Conservation (phyloP, 2,888 invertebrate species). For the Hirtodrosophila confusa region DNA sequence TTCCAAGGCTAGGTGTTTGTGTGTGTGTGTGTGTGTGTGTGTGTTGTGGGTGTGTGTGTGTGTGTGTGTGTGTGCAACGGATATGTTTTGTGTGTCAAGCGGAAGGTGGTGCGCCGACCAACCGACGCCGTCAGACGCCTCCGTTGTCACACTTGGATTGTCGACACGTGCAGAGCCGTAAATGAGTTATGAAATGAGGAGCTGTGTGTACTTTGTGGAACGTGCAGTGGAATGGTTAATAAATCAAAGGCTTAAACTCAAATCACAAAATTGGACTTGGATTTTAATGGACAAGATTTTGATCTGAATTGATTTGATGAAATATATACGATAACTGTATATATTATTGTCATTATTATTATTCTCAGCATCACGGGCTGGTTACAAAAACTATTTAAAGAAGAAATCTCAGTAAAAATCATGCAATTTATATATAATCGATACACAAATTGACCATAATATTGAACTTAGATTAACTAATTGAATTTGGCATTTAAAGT, state of each 20-base stretch:
- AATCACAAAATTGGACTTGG: constrained; percentile 13
- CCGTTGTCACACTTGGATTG: constrained; percentile 68
- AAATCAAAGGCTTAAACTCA: constrained; percentile 50
- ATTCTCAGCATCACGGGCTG: too few relatives aligned
- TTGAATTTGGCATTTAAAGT: too few relatives aligned
- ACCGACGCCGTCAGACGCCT: constrained; percentile 38
- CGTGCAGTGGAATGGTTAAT: constrained; percentile 33
- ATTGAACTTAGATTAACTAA: too few relatives aligned
- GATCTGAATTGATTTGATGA: too few relatives aligned
- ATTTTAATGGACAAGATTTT: not conserved
- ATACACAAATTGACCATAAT: too few relatives aligned
- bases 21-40: constrained; percentile 23
- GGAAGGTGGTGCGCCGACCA: constrained; percentile 53
- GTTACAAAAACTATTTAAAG: too few relatives aligned
- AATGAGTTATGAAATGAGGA: constrained; percentile 64
- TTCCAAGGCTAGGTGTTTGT: not conserved
- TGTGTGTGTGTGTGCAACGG: constrained; percentile 22
- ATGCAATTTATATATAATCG: too few relatives aligned
- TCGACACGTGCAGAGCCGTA: constrained; percentile 64
- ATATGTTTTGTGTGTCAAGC: constrained; percentile 50
- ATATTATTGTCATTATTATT: too few relatives aligned
- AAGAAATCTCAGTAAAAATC: too few relatives aligned
- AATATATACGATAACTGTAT: too few relatives aligned
- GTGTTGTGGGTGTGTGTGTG: constrained; percentile 8
- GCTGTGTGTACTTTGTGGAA: constrained; percentile 5